Evolutionary conservation across 2,113 vertebrate species (phyloP).

Genomic region (Tiliqua scincoides): DNA sequence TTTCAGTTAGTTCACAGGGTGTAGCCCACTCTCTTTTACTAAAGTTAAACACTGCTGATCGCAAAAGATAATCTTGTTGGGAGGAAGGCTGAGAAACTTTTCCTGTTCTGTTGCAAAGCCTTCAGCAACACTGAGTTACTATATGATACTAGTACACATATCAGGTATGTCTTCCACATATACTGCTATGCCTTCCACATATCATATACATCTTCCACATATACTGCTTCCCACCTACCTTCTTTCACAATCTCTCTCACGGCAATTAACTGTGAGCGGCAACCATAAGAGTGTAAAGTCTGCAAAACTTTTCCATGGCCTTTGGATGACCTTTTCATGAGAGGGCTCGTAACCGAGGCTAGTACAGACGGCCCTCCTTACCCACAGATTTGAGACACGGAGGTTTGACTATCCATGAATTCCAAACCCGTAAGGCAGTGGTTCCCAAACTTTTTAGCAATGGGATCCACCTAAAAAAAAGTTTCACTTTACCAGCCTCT

Average conservation of each 20-base stretch:
- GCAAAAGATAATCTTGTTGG: conserved; percentile 25
- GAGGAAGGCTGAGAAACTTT: not conserved
- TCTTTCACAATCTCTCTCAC: not conserved
- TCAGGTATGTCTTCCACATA: no score
- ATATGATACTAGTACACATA: no score
- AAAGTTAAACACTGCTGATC: conserved; percentile 34
- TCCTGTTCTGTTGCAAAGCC: not conserved
- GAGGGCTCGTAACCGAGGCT: no score
- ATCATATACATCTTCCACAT: not conserved
- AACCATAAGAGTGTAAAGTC: not conserved
- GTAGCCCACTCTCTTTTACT: not conserved
- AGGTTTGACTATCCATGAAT: no score
- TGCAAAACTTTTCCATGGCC: not conserved
- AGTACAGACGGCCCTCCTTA: no score
- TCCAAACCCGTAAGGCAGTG: no score
- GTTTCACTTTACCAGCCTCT: no score
- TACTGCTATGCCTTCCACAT: not conserved
- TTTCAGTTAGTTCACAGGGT: conserved; percentile 26
- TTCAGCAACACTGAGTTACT: not conserved
- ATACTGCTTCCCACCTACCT: not conserved
- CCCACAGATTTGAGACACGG: no score
- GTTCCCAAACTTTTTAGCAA: no score
- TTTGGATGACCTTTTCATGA: not conserved
- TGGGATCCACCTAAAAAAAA: no score
- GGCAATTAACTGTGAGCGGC: not conserved